A percentile compares a stretch with the other conserved stretches of the same genome.
phyloP scores from a whole-genome alignment of 2,888 invertebrate species.

The Cataglyphis altisquamis region DNA sequence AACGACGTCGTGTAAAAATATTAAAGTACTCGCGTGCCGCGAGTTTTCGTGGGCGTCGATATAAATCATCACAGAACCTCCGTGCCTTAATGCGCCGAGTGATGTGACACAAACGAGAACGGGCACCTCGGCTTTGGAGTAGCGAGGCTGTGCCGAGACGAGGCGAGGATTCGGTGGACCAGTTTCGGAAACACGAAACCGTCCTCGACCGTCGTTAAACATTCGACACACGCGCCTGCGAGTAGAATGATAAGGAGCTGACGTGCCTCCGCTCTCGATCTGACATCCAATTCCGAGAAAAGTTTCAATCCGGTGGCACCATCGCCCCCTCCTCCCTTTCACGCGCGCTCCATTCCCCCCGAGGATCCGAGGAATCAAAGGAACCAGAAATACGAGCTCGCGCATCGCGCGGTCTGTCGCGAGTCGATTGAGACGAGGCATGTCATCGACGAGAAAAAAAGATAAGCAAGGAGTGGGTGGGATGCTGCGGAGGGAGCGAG shows the following conservation, averaged over 20 bases:
- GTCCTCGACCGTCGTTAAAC: slow-evolving; percentile 71
- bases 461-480: slow-evolving; percentile 21
- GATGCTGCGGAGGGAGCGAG: slow-evolving; percentile 16
- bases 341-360: slow-evolving; percentile 64
- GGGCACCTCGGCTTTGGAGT: background rate
- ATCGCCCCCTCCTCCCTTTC: slow-evolving; percentile 43
- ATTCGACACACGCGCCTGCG: slow-evolving; percentile 80
- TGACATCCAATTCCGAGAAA: slow-evolving; percentile 82
- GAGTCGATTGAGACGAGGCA: slow-evolving; percentile 36
- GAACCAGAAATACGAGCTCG: slow-evolving; percentile 73
- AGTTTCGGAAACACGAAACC: slow-evolving; percentile 62
- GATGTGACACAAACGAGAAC: slow-evolving; percentile 34
- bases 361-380: slow-evolving; percentile 79
- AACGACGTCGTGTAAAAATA: slow-evolving; percentile 8
- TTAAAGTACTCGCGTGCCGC: slow-evolving; percentile 42
- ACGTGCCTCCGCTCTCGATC: slow-evolving; percentile 74
- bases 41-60: slow-evolving; percentile 20
- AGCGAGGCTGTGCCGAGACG: background rate
- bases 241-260: slow-evolving; percentile 71
- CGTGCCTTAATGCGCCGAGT: slow-evolving; percentile 14
- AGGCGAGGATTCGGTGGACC: slow-evolving; percentile 38
- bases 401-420: slow-evolving; percentile 68
- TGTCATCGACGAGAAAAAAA: slow-evolving; percentile 47
- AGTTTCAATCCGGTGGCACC: slow-evolving; percentile 81
- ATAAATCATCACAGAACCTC: slow-evolving; percentile 42